A percentile compares a stretch with the other conserved stretches of the same genome.
Evolutionary conservation across 2,113 vertebrate species (phyloP).

Genomic region (Cettia cetti): DNA sequence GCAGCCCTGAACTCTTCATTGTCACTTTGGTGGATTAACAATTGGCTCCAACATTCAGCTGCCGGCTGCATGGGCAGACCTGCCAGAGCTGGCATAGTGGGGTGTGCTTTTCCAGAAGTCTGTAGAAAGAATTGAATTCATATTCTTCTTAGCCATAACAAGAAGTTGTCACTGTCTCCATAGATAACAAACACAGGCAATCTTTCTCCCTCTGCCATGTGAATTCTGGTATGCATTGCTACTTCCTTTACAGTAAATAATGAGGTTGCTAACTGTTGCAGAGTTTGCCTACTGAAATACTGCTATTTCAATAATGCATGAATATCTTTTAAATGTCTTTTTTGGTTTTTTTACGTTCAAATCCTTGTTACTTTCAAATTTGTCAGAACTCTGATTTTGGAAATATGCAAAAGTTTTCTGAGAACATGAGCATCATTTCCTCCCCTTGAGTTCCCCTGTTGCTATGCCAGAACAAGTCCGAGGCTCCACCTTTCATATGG

Average conservation of each 20-base stretch:
- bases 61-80: accelerated
- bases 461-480: not conserved
- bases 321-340: not conserved
- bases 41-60: accelerated
- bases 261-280: not conserved
- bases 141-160: not conserved
- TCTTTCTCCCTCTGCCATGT: not conserved
- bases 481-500: not conserved
- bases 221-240: not conserved
- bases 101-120: not conserved
- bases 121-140: not conserved
- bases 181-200: not conserved
- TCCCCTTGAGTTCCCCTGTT: not conserved
- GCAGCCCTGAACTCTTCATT: not conserved
- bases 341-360: not conserved
- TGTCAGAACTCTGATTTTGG: not conserved
- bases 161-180: not conserved
- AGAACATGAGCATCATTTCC: not conserved
- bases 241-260: not conserved
- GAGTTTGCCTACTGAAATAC: not conserved
- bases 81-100: not conserved
- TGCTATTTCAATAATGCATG: not conserved
- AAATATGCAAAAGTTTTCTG: conserved; percentile 5
- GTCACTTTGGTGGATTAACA: not conserved
- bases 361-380: not conserved